Evolutionary conservation across 1,140 invertebrate genomes (phyloP).

Genomic region (Drosophila repleta): DNA sequence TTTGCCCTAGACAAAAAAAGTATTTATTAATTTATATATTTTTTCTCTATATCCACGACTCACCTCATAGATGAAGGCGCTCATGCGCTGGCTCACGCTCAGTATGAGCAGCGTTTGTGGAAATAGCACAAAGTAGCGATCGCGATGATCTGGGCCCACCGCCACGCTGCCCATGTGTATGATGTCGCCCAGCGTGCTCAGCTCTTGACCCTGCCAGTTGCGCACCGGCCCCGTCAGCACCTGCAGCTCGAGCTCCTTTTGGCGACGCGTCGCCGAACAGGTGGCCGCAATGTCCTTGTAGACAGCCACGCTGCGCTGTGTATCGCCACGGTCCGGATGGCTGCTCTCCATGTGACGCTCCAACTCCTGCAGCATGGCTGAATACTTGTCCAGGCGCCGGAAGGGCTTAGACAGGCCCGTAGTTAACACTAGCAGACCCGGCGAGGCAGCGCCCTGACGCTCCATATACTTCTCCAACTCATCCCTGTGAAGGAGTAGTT

Average conservation of each 20-base stretch:
- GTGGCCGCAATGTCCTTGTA: constrained; percentile 96
- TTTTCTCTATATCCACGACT: constrained; percentile 30
- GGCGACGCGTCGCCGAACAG: constrained; percentile 93
- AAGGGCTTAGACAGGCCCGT: constrained; percentile 97
- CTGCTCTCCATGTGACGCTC: constrained; percentile 97
- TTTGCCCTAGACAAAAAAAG: constrained; percentile 89
- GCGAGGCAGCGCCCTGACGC: constrained; percentile 90
- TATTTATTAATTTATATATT: background rate
- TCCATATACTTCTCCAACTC: constrained; percentile 95
- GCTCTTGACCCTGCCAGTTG: constrained; percentile 96
- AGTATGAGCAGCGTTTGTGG: constrained; percentile 94
- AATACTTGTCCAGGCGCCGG: constrained; percentile 96
- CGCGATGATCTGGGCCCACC: constrained; percentile 91
- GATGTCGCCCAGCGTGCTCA: constrained; percentile 86
- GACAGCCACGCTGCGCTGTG: constrained; percentile 95
- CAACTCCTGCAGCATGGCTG: constrained; percentile 96
- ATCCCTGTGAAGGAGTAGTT: constrained; percentile 86
- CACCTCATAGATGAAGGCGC: constrained; percentile 98
- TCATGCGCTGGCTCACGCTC: constrained; percentile 94
- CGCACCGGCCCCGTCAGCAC: constrained; percentile 96
- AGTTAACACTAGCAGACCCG: constrained; percentile 94
- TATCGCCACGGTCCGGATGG: constrained; percentile 97
- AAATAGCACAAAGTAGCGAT: constrained; percentile 97
- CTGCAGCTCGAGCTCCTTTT: constrained; percentile 98
- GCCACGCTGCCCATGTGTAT: constrained; percentile 95